These are phyloP conservation scores for Synodontis membranacea DNA, from an alignment of 2,113 vertebrate genomes.

Conservation along the genomic window DNA sequence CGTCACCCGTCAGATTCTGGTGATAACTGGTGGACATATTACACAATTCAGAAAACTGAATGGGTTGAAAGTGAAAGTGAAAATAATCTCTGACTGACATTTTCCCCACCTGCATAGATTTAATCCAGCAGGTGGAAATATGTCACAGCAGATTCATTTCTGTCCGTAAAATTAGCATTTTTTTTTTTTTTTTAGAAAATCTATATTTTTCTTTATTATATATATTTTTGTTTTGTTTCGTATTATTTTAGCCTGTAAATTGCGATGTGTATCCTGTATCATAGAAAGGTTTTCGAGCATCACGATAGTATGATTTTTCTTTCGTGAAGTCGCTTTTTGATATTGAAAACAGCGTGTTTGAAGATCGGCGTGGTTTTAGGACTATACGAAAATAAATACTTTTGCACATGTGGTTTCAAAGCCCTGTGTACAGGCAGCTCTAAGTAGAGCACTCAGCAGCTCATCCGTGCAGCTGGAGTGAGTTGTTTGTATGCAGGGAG, in stretches of 20 bases:
- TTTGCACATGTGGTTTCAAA: not conserved
- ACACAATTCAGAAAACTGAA: not conserved
- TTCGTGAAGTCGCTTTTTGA: not conserved
- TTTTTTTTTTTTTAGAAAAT: not conserved
- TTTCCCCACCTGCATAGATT: not conserved
- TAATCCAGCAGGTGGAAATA: not conserved
- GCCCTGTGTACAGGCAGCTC: not conserved
- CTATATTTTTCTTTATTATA: too few species aligned
- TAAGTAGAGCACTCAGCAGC: slow-evolving; percentile 14
- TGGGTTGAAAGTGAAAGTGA: not conserved
- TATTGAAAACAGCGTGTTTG: not conserved
- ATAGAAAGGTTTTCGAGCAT: not conserved
- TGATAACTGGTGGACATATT: not conserved
- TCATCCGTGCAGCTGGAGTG: slow-evolving; percentile 8
- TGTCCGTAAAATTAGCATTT: not conserved
- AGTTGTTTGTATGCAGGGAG: slow-evolving; percentile 35
- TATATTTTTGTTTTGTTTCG: not conserved
- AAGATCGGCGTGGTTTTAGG: not conserved
- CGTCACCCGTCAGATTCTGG: not conserved
- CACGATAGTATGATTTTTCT: not conserved
- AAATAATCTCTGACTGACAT: not conserved
- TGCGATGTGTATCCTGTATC: not conserved
- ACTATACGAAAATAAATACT: too few species aligned
- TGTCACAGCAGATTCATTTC: not conserved
- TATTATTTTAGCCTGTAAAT: not conserved